These are phyloP conservation scores for Virgularia gustaviana DNA, from an alignment of 92 coral and sea anemone genomes.

Conservation along the genomic window DNA sequence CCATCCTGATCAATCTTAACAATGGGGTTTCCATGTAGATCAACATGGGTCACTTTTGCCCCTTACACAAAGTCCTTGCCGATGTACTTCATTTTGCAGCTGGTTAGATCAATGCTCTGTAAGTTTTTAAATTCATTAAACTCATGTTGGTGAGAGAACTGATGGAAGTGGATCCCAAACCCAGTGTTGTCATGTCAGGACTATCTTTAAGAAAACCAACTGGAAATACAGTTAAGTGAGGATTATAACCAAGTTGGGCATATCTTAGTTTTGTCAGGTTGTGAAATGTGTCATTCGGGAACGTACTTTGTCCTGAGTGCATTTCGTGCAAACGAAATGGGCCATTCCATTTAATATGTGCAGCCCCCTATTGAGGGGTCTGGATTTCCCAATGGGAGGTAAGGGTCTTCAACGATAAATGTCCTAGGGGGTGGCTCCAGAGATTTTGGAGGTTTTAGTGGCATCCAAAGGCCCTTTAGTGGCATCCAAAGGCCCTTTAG, in stretches of 20 bases:
- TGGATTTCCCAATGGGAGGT: too few relatives aligned
- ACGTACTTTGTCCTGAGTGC: not conserved
- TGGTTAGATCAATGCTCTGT: not conserved
- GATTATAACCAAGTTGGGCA: not conserved
- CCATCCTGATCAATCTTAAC: constrained; percentile 2
- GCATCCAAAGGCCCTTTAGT: too few relatives aligned
- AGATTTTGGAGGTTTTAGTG: too few relatives aligned
- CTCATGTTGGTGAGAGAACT: not conserved
- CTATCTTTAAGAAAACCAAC: not conserved
- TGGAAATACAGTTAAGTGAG: not conserved
- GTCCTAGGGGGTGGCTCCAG: too few relatives aligned
- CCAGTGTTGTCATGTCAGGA: too few relatives aligned
- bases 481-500: too few relatives aligned
- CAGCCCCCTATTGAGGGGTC: too few relatives aligned
- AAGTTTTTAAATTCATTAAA: not conserved
- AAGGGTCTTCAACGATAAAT: too few relatives aligned
- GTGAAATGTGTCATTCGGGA: not conserved
- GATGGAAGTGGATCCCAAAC: too few relatives aligned
- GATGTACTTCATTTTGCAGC: constrained; percentile 14
- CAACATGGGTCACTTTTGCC: not conserved
- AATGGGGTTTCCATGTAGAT: not conserved
- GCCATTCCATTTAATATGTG: too few relatives aligned
- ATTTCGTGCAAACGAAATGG: not conserved
- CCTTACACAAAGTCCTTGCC: not conserved
- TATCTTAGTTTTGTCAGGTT: not conserved